Conservation (phyloP, 2,113 vertebrate genomes). For the Struthio camelus region DNA sequence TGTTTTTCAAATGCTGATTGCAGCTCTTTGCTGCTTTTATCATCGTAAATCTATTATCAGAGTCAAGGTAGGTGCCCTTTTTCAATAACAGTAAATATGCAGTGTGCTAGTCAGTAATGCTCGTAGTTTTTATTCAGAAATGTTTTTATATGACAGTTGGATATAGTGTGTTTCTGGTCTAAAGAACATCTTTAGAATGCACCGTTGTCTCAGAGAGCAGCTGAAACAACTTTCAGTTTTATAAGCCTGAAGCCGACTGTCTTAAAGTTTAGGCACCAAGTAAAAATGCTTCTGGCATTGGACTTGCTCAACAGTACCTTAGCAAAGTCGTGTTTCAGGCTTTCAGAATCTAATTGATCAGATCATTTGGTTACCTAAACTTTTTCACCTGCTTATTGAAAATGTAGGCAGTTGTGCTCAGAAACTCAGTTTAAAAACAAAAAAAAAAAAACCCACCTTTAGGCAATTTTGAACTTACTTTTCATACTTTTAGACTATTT, state of each 20-base stretch:
- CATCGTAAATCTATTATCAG: constrained; percentile 87
- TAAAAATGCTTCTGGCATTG: neutral
- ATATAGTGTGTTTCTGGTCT: neutral
- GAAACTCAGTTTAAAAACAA: neutral
- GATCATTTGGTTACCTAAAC: neutral
- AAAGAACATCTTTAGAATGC: neutral
- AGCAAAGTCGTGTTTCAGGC: neutral
- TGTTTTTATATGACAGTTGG: neutral
- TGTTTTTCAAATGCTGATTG: constrained; percentile 82
- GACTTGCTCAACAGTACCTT: neutral
- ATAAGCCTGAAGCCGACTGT: neutral
- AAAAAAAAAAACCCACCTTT: neutral
- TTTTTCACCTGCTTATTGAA: neutral
- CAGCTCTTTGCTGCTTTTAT: constrained; percentile 94
- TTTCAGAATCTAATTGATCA: neutral
- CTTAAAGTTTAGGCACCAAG: neutral
- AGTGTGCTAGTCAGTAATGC: neutral
- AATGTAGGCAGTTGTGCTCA: neutral
- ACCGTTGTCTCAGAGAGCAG: neutral
- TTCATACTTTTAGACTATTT: neutral
- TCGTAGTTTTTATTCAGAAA: neutral
- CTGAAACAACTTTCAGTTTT: neutral
- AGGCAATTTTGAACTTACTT: neutral
- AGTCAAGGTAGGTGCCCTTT: constrained; percentile 84
- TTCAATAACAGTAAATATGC: neutral